A percentile compares a stretch with the other conserved stretches of the same genome.
Conservation (phyloP, 2,797 vertebrate genomes). For the Crocodylus rhombifer region DNA sequence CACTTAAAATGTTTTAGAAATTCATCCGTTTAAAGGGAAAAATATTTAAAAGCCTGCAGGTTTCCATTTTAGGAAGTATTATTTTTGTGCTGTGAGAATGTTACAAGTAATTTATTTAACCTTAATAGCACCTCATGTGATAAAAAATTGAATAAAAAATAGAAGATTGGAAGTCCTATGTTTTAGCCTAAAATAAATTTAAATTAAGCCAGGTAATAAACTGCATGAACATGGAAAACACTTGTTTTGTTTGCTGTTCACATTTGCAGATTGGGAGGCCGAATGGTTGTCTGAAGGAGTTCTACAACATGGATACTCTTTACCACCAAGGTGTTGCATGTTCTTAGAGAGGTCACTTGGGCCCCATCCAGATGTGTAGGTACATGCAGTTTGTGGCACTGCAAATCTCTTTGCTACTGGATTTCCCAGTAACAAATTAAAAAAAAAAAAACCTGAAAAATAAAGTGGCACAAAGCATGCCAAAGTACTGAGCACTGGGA, state of each 20-base stretch:
- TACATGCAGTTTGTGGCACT: no score
- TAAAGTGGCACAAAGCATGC: no score
- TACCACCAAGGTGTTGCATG: background rate
- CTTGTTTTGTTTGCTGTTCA: background rate
- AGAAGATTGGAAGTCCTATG: background rate
- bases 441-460: no score
- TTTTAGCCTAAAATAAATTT: background rate
- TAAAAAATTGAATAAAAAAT: background rate
- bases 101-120: background rate
- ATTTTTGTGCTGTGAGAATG: background rate
- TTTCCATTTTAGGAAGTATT: background rate
- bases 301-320: no score
- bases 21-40: background rate
- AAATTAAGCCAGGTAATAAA: background rate
- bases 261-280: background rate
- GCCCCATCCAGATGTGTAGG: no score
- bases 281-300: background rate
- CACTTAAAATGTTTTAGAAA: constrained; percentile 17
- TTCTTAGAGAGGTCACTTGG: background rate
- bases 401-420: no score
- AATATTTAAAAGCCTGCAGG: constrained; percentile 6
- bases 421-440: no score
- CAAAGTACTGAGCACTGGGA: no score
- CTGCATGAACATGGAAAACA: background rate
- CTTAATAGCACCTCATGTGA: background rate